These are phyloP conservation scores for Telenomus remus DNA, from an alignment of 1,140 invertebrate species.

Conservation along the genomic window DNA sequence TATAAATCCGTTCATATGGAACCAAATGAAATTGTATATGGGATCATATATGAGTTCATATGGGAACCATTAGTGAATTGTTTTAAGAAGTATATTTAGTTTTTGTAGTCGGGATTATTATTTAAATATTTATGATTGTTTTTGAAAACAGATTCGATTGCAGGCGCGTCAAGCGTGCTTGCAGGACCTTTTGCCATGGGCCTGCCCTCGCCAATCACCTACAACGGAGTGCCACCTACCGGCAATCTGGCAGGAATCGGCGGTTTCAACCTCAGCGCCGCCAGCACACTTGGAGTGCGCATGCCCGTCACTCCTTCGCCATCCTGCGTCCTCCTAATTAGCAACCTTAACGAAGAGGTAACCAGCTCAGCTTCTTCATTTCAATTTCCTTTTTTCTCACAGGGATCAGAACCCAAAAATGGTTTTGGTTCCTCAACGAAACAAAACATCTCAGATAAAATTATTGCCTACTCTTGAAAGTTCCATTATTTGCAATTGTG, in stretches of 20 bases:
- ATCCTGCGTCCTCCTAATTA: slow-evolving; percentile 90
- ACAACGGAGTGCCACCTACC: slow-evolving; percentile 81
- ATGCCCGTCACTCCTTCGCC: slow-evolving; percentile 79
- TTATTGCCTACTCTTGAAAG: too few species aligned
- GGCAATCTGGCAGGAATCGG: slow-evolving; percentile 83
- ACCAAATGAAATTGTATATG: too few species aligned
- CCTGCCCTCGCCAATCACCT: slow-evolving; percentile 82
- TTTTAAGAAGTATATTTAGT: too few species aligned
- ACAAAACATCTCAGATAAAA: too few species aligned
- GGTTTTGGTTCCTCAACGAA: too few species aligned
- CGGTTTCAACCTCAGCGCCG: slow-evolving; percentile 81
- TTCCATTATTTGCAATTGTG: too few species aligned
- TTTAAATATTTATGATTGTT: slow-evolving; percentile 56
- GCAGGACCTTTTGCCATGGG: slow-evolving; percentile 88
- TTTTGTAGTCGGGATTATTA: too few species aligned
- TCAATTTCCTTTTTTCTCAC: too few species aligned
- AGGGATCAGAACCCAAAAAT: too few species aligned
- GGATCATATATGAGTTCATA: too few species aligned
- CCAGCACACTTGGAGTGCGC: slow-evolving; percentile 77
- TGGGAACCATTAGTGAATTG: too few species aligned
- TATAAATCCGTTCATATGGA: too few species aligned
- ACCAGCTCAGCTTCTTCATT: background rate
- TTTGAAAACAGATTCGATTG: slow-evolving; percentile 74
- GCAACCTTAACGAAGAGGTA: slow-evolving; percentile 95
- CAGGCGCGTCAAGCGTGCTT: slow-evolving; percentile 86